phyloP scores from a whole-genome alignment of 1,140 invertebrate species.

The Heliconius nattereri region DNA sequence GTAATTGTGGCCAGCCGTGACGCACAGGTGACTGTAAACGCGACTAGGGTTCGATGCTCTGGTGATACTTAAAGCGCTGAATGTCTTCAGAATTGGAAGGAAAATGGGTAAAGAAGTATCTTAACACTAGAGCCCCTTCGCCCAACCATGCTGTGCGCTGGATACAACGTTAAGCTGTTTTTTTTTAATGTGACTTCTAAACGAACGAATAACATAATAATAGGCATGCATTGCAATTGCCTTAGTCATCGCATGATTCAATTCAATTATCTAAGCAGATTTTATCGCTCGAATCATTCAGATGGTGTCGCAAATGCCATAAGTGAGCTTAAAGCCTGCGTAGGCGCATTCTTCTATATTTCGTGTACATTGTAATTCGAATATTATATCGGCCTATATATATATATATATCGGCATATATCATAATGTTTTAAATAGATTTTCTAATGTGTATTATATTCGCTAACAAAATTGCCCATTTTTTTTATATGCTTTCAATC shows the following conservation, averaged over 20 bases:
- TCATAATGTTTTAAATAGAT: constrained; percentile 18
- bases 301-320: constrained; percentile 41
- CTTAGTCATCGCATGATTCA: constrained; percentile 39
- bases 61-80: too few species aligned
- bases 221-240: constrained; percentile 28
- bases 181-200: background rate
- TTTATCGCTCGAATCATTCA: constrained; percentile 33
- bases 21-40: too few species aligned
- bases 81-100: too few species aligned
- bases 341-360: constrained; percentile 25
- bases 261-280: constrained; percentile 41
- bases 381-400: constrained; percentile 24
- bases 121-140: too few species aligned
- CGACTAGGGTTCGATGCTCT: too few species aligned
- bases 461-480: background rate
- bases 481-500: background rate
- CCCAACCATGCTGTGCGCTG: too few species aligned
- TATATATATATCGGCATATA: background rate
- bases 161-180: too few species aligned
- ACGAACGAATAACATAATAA: constrained; percentile 21
- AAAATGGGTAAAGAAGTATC: too few species aligned
- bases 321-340: constrained; percentile 30
- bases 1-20: too few species aligned
- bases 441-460: background rate
- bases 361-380: constrained; percentile 25